A percentile compares a stretch with the other conserved stretches of the same genome.
phyloP scores from a whole-genome alignment of 2,113 vertebrate species.

The Melanocharis versteri region DNA sequence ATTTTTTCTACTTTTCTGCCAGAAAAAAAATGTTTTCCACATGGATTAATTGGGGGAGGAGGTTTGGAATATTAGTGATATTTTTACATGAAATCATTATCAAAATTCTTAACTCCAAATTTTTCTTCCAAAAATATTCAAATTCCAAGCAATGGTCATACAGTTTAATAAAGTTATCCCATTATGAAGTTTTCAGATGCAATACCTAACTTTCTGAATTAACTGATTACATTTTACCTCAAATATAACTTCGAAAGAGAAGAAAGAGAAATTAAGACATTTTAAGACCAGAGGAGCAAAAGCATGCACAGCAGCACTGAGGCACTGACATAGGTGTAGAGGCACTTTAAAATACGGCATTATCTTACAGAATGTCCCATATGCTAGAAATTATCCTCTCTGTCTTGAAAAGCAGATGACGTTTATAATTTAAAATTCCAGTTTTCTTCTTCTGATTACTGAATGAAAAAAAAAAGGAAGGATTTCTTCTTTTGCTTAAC shows the following conservation, averaged over 20 bases:
- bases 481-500: background rate
- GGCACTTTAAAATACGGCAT: background rate
- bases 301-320: background rate
- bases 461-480: no score
- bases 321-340: background rate
- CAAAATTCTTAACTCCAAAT: background rate
- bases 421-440: background rate
- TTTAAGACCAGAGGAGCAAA: background rate
- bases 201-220: background rate
- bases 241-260: background rate
- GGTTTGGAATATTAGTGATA: background rate
- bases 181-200: background rate
- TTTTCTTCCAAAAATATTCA: background rate
- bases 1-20: background rate
- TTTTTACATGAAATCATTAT: background rate
- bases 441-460: background rate
- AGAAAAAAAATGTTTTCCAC: background rate
- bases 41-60: background rate
- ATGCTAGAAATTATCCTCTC: background rate
- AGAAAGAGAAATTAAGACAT: background rate
- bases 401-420: background rate
- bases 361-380: background rate
- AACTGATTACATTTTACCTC: background rate
- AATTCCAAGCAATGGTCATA: background rate
- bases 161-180: background rate